Evolutionary conservation across 1,140 invertebrate genomes (phyloP).

Genomic region (Oryzaephilus surinamensis): DNA sequence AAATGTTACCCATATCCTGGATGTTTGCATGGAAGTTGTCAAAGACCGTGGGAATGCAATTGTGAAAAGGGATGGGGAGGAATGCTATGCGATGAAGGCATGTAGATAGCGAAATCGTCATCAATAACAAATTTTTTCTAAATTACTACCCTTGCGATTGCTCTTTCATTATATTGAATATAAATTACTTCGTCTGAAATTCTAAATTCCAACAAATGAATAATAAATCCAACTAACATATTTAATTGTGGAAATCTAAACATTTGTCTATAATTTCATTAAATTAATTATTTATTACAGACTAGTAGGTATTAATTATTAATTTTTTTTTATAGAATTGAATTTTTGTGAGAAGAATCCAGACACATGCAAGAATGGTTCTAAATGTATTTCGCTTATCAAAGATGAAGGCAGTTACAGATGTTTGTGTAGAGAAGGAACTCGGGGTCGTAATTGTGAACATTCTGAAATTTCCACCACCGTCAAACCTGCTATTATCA

Average conservation of each 20-base stretch:
- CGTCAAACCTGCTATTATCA: conserved; percentile 10
- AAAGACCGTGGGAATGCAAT: conserved; percentile 78
- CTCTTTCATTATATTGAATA: conserved; percentile 9
- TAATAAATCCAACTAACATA: too few species aligned
- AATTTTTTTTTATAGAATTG: conserved; percentile 46
- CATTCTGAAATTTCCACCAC: conserved; percentile 38
- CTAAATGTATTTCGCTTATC: conserved; percentile 66
- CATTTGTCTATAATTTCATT: too few species aligned
- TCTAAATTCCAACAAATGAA: neutral
- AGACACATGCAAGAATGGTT: conserved; percentile 61
- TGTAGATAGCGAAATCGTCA: conserved; percentile 16
- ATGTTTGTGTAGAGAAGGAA: conserved; percentile 52
- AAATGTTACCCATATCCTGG: conserved; percentile 78
- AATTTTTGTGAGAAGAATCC: conserved; percentile 65
- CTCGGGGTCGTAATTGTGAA: conserved; percentile 49
- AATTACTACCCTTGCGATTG: neutral
- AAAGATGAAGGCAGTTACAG: conserved; percentile 63
- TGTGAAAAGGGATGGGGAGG: conserved; percentile 79
- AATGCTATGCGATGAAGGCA: conserved; percentile 80
- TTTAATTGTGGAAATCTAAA: too few species aligned
- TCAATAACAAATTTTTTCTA: neutral
- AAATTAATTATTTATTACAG: conserved; percentile 9
- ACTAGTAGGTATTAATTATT: too few species aligned
- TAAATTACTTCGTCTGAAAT: too few species aligned
- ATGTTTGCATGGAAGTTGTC: conserved; percentile 73